Evolutionary conservation across 2,113 vertebrate species (phyloP), one percentile per base, ranked within the genome.

Genomic region (Tricholaema leucomelas): DNA sequence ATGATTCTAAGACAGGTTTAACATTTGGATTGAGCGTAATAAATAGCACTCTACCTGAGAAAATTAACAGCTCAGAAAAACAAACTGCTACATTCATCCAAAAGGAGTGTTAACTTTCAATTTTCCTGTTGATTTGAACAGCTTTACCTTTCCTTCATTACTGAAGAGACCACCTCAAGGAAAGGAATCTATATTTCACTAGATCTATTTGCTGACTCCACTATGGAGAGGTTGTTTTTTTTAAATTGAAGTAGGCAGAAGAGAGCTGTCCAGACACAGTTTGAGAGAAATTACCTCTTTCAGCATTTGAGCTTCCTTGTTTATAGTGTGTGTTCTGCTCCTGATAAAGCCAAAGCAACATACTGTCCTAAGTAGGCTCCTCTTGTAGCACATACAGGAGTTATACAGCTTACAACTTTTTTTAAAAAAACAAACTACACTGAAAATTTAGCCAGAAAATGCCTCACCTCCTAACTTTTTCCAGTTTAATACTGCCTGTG

Each of bases 1-100:
- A 89, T 8, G 40, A 81, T 65, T 87, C 67, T 81, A 91, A 93
- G 35, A 75, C 54, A 84, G 78, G 38, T 66, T 95, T 93, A 89
- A 82, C 60, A 70, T 90, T 89, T 83, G 82, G 56, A 80, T 73
- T 46, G 46, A 82, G 23, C 31, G 63, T 87, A 85, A 87, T 27
- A 31, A 94, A 63, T 52, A 70, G 46, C n/a, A 65, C 24, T 59
- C 60, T 52, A 72, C 67, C 83, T 38, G 63, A 92, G 36, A 92
- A 93, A 91, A 83, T 72, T 33, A 94, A 86, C 38, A 81, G 42
- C 81, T 15, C 13, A 78, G 64, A 70, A 92, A 92, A 88, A 61
- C 16, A 46, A 95, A 88, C 40, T 42, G 50, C 65, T 74, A 64
- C 10, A 65, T 50, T 59, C 33, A 54, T 46, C 46, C 81, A 65